These are phyloP conservation scores for Zygogramma bicolorata DNA, from an alignment of 2,888 invertebrate species.

Conservation along the genomic window DNA sequence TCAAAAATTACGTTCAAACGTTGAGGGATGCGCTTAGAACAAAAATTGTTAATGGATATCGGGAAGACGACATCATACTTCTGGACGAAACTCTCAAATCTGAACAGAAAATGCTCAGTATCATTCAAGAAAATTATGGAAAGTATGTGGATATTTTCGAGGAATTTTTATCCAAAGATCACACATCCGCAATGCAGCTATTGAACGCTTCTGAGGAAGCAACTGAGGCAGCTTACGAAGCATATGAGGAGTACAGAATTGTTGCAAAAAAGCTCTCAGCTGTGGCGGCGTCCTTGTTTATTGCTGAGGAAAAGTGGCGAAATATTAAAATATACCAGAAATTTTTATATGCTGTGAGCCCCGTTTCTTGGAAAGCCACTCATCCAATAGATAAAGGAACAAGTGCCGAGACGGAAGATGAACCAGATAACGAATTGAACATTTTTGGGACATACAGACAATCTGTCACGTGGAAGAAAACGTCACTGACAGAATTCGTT, in stretches of 20 bases:
- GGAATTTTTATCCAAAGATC: constrained; percentile 73
- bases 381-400: not conserved
- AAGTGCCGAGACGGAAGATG: not conserved
- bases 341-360: constrained; percentile 75
- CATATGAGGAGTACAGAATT: constrained; percentile 66
- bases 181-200: constrained; percentile 71
- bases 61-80: constrained; percentile 65
- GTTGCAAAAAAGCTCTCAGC: constrained; percentile 64
- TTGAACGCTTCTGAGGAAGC: constrained; percentile 69
- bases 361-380: constrained; percentile 52
- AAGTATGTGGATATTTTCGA: constrained; percentile 72
- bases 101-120: constrained; percentile 69
- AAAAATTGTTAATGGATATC: constrained; percentile 63
- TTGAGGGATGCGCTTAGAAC: constrained; percentile 63
- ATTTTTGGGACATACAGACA: constrained; percentile 54
- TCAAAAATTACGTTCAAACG: constrained; percentile 70
- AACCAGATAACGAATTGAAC: constrained; percentile 42
- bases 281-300: constrained; percentile 68
- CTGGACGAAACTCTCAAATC: constrained; percentile 70
- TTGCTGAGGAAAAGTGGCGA: constrained; percentile 74
- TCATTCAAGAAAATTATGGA: constrained; percentile 67
- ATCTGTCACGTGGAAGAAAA: constrained; percentile 46
- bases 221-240: constrained; percentile 64
- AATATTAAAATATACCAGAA: constrained; percentile 75
- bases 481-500: constrained; percentile 62